Evolutionary conservation across 2,888 invertebrate genomes (phyloP), one percentile per base, ranked within the genome.

Genomic region (Archips crataeganus): DNA sequence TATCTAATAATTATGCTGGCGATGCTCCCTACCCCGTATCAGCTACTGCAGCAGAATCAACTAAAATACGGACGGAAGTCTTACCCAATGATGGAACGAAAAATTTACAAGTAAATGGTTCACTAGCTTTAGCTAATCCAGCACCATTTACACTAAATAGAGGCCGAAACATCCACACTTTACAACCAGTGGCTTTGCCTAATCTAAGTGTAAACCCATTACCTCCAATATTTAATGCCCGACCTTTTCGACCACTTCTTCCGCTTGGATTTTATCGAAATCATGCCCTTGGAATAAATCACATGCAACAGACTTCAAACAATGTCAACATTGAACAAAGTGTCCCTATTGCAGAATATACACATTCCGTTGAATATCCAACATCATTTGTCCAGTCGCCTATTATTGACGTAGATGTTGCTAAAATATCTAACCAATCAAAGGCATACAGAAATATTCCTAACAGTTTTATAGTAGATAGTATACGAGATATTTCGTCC

Each of bases 311-410:
- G 67, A 77, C 80, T 70, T 79, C 83, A 11, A 87, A 86, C 70
- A 92, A 94, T 77, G 90, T 96, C 10, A 94, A 96, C 80, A 90
- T 96, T 34, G 87, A 95, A 63, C 95, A 96, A 80, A 97, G 97
- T 82, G 93, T 97, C 68, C 96, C 96, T 59, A 80, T 97, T 6
- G 96, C 95, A 3, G 96, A 97, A 82, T 97, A 95, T 80, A 92
- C 97, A 0, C 96, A 97, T 59, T 96, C 97, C 1, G 94, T 97
- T 59, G 96, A 97, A 79, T 96, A 97, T 86, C 97, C 97, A 10
- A 95, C 96, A 59, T 96, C 96, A 78, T 95, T 96, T 70, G 95
- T 97, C 73, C 96, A 97, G 80, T 96, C 97, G 15, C 96, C 97
- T 23, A 82, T 96, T n/a, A 93, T 96, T 70, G 97, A 97, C 80